Base-by-base conservation (phyloP, 2,113 vertebrate species). In the Thomomys bottae region DNA sequence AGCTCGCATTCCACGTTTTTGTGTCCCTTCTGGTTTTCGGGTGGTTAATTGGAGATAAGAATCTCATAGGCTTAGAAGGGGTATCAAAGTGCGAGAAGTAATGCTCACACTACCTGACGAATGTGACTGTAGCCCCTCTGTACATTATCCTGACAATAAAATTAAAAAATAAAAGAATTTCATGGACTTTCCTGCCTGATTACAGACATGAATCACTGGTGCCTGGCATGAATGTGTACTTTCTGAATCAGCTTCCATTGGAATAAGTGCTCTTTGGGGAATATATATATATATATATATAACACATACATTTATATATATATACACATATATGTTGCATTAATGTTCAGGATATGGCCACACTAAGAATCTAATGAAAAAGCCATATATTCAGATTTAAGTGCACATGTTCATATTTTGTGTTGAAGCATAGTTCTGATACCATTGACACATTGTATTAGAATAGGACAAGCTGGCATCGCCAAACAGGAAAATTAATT, bases 401-500 rank as follows among this genome's bases (percentile, higher is more conserved):
- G 38, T 89, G 23, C 36, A 85, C 40, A 90, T 40, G 78, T 88
- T 88, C 64, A 68, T 90, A 70, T 90, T 96, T 95, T 88, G 85
- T 94, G 36, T 36, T 91, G 28, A 81, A 72, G 59, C n/a, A 86
- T 63, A 94, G 68, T 88, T 93, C 54, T 96, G 45, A 87, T 40
- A 94, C 75, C 71, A 86, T 38, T 75, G 84, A 88, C 45, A 84
- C 36, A 94, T 92, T 93, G 34, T 67, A 64, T 83, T 94, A 61
- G 72, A 85, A 61, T 86, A 87, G 67, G 92, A 94, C 63, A 94
- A 90, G 71, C 66, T 94, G 57, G 82, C 93, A 36, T 89, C 94
- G 91, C 82, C 71, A 94, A 91, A 91, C 9, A 85, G 54, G 75
- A 92, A 77, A 88, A 94, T 94, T 94, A 94, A 94, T 94, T 92